phyloP scores from a whole-genome alignment of 2,797 vertebrate genomes.

The Meda fulgida region DNA sequence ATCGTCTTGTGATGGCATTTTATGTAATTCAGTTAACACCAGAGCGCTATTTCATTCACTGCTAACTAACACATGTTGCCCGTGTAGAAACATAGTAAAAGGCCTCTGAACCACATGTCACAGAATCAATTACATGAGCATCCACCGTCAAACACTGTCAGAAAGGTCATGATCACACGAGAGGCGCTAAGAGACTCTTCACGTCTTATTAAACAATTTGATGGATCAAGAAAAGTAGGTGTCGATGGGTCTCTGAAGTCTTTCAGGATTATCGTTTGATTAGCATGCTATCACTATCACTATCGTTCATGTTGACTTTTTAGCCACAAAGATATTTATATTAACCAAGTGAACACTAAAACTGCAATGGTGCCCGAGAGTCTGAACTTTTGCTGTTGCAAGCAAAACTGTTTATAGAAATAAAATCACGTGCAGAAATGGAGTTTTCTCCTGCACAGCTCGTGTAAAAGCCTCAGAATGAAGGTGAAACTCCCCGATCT shows the following conservation, averaged over 20 bases:
- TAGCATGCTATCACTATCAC: not conserved
- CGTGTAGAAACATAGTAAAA: constrained; percentile 20
- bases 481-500: constrained; percentile 33
- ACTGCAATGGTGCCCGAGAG: not conserved
- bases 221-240: not conserved
- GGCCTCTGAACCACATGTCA: constrained; percentile 36
- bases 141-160: constrained; percentile 39
- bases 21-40: not conserved
- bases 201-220: constrained; percentile 28
- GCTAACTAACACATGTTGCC: not conserved
- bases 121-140: constrained; percentile 37
- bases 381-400: not conserved
- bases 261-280: not conserved
- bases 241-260: constrained; percentile 25
- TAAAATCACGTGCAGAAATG: not conserved
- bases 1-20: not conserved
- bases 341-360: constrained; percentile 6
- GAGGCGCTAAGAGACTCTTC: constrained; percentile 4
- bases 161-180: constrained; percentile 23
- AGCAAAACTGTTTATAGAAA: not conserved
- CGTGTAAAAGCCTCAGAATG: constrained; percentile 2
- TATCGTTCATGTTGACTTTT: not conserved
- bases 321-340: not conserved
- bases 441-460: constrained; percentile 1
- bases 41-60: not conserved